phyloP scores from a whole-genome alignment of 2,888 invertebrate genomes.

The Macropis europaea region DNA sequence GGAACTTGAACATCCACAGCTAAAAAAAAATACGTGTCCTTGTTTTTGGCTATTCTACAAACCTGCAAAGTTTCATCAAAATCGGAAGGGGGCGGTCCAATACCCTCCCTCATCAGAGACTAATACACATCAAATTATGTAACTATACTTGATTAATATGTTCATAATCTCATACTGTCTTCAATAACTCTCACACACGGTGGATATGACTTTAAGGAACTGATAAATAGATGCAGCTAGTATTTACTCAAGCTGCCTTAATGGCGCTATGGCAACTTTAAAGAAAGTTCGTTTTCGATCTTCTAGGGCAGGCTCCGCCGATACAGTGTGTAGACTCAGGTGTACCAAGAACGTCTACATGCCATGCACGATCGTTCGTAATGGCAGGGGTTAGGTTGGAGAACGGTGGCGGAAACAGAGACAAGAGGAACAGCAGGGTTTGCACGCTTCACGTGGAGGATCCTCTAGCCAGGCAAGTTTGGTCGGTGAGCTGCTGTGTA shows the following conservation, averaged over 20 bases:
- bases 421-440: constrained; percentile 10
- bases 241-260: constrained; percentile 22
- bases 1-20: too few species aligned
- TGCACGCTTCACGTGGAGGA: background rate
- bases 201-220: too few species aligned
- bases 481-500: constrained; percentile 35
- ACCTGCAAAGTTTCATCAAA: too few species aligned
- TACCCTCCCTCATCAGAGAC: too few species aligned
- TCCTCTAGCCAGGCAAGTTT: constrained; percentile 51
- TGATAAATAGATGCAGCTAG: constrained; percentile 2
- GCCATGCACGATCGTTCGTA: constrained; percentile 57
- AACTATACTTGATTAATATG: too few species aligned
- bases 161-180: too few species aligned
- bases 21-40: too few species aligned
- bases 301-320: constrained; percentile 8
- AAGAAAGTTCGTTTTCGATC: constrained; percentile 23
- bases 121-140: too few species aligned
- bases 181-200: too few species aligned
- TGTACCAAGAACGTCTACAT: constrained; percentile 42
- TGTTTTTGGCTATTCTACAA: too few species aligned
- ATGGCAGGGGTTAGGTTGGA: constrained; percentile 39
- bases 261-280: constrained; percentile 14
- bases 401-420: constrained; percentile 28
- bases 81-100: too few species aligned
- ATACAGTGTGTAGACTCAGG: constrained; percentile 23